Evolutionary conservation across 1,140 invertebrate genomes (phyloP).

Genomic region (Bombyx mori): ASM3026992v2 NC_085129.1:18788001-18788500

Average conservation of each 20-base stretch:
- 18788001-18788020: too few relatives aligned
- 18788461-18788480: conserved; percentile 19
- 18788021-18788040: too few relatives aligned
- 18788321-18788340: conserved; percentile 36
- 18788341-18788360: conserved; percentile 72
- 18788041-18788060: too few relatives aligned
- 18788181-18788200: too few relatives aligned
- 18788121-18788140: too few relatives aligned
- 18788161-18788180: neutral
- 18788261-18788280: too few relatives aligned
- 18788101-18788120: too few relatives aligned
- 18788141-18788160: neutral
- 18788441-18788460: conserved; percentile 91
- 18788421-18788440: conserved; percentile 92
- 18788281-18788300: conserved; percentile 15
- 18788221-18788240: conserved; percentile 19
- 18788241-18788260: conserved; percentile 12
- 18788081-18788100: too few relatives aligned
- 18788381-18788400: conserved; percentile 91
- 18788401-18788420: conserved; percentile 98
- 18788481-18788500: too few relatives aligned
- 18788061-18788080: too few relatives aligned
- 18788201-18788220: conserved; percentile 9
- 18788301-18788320: conserved; percentile 63
- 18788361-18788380: conserved; percentile 92